Conservation (phyloP, 2,888 invertebrate genomes). For the Dolichopus griseipennis region DNA sequence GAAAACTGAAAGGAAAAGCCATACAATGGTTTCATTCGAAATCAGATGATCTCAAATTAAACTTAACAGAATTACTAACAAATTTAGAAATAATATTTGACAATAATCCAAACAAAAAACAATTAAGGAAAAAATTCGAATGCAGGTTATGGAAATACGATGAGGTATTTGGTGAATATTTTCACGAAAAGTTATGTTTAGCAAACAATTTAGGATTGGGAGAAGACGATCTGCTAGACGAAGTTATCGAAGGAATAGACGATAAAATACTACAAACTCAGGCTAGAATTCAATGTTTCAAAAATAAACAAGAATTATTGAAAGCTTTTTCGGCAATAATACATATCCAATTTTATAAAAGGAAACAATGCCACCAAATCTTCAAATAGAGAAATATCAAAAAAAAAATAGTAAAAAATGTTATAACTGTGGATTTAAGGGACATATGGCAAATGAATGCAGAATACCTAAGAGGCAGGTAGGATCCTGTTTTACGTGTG, state of each 20-base stretch:
- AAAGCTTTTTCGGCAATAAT: background rate
- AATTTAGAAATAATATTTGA: conserved; percentile 10
- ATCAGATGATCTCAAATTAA: background rate
- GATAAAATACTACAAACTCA: conserved; percentile 13
- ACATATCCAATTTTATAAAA: background rate
- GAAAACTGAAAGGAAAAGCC: conserved; percentile 14
- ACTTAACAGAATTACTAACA: conserved; percentile 8
- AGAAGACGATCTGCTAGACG: conserved; percentile 14
- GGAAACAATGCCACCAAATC: background rate
- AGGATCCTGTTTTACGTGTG: conserved; percentile 16
- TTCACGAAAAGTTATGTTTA: conserved; percentile 8
- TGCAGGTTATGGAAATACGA: background rate
- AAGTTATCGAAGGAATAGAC: conserved; percentile 11
- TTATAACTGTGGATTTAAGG: conserved; percentile 5
- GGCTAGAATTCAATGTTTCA: conserved; percentile 12
- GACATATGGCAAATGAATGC: background rate
- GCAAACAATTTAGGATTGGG: background rate
- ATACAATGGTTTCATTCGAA: conserved; percentile 8
- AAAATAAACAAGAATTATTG: background rate
- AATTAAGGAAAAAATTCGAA: background rate
- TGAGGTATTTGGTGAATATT: conserved; percentile 11
- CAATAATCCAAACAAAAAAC: background rate
- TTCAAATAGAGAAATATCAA: background rate
- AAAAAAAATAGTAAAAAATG: background rate
- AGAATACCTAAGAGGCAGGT: conserved; percentile 12